Conservation (phyloP, 2,797 vertebrate genomes). For the Mormyrops boulengeri region DNA sequence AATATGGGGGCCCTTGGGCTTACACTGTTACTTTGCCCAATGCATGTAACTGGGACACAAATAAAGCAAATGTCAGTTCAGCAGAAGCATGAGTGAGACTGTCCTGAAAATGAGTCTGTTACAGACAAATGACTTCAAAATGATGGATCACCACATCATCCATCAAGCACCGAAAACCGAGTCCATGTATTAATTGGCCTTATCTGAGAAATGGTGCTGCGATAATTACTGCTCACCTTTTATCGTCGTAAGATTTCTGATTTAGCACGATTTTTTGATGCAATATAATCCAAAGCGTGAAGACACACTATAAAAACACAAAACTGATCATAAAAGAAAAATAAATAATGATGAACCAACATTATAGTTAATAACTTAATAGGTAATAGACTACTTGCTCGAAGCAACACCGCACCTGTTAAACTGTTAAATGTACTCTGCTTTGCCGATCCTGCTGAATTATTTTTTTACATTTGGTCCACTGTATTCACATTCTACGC, state of each 20-base stretch:
- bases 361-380: not conserved
- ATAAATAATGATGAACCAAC: not conserved
- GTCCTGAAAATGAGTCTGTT: not conserved
- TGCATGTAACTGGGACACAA: not conserved
- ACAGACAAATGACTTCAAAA: conserved; percentile 28
- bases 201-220: not conserved
- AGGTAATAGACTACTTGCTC: not conserved
- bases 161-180: not conserved
- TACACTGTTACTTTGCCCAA: not conserved
- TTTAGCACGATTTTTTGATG: not conserved
- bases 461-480: not conserved
- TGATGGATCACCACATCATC: conserved; percentile 24
- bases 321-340: not conserved
- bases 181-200: not conserved
- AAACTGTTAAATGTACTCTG: not conserved
- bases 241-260: not conserved
- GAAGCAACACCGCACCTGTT: not conserved
- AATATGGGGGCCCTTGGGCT: not conserved
- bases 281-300: not conserved
- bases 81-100: not conserved
- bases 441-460: not conserved
- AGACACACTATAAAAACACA: not conserved
- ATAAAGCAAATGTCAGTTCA: not conserved
- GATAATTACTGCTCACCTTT: not conserved
- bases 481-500: not conserved